Evolutionary conservation across 2,888 invertebrate species (phyloP), one percentile per base, ranked within the genome.

Genomic region (Tiliacea citrago): DNA sequence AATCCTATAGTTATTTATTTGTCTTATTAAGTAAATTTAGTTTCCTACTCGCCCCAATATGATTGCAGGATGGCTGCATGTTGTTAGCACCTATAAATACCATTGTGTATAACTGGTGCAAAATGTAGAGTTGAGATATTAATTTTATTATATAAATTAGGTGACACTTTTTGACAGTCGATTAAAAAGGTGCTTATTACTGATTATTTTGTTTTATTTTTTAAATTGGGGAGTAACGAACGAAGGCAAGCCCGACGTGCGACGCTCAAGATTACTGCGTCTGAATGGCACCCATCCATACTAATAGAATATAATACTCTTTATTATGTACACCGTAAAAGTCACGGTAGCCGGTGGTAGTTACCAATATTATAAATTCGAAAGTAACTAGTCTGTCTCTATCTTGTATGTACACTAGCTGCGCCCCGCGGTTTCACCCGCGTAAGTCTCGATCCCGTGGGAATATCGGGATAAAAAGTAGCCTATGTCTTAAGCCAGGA

Each of bases 141-240:
- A 94, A 94, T 94, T 94, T 91, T 94, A 93, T 92, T 87, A 88
- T 82, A 81, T 75, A 74, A 70, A 75, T 73, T 87, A 87, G 77
- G 73, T 81, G 92, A 92, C 93, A 94, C 90, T 93, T 94, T 94
- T 94, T 94, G 95, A 95, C 94, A 93, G 93, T 95, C 91, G 92
- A 96, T 93, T 95, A 96, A 95, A 95, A 95, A 95, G 96, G 96
- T 96, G 96, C 96, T 96, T 96, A 94, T 90, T 91, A 93, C 90
- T 91, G 87, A 83, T 84, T 60, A 61, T 74, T 75, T 88, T 82
- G 86, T 88, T 90, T 90, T 83, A 86, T 88, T 91, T 85, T 75
- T 62, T 49, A n/a, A 72, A 67, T 24, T 42, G 3, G 29, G 29
- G 2, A 29, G 1, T 13, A 13, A 47, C 21, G 2, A 53, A 61